Percentiles rank a stretch among this genome's conserved stretches.
Conservation (phyloP, 2,113 vertebrate species). For the Chloebia gouldiae region DNA sequence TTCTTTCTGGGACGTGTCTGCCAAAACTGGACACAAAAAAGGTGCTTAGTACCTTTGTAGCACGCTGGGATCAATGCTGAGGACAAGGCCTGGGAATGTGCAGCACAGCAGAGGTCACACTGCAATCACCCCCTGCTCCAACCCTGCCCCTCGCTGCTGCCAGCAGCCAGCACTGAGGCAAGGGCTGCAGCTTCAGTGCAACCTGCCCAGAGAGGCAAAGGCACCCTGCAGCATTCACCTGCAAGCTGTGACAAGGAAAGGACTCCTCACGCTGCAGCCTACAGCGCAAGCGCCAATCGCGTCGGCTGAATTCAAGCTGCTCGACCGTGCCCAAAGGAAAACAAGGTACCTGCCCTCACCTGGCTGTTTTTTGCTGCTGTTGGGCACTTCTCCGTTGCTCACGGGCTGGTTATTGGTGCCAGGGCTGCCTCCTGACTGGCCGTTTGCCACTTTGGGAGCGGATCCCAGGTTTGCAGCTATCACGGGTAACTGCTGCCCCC, state of each 20-base stretch:
- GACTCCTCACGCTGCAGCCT: background rate
- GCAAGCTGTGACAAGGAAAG: background rate
- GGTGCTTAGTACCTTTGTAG: background rate
- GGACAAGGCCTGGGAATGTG: background rate
- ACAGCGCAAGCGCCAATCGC: background rate
- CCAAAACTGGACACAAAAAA: background rate
- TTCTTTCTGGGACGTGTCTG: background rate
- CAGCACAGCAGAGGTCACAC: background rate
- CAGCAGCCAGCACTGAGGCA: fast-evolving
- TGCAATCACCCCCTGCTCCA: background rate
- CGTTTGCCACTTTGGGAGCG: constrained; percentile 76
- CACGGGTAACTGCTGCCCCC: constrained; percentile 79
- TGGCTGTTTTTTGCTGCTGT: constrained; percentile 78
- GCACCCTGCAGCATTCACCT: background rate
- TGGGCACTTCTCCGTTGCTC: constrained; percentile 79
- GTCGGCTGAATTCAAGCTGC: background rate
- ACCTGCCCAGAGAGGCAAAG: background rate
- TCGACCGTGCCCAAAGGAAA: background rate
- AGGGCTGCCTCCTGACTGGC: constrained; percentile 73
- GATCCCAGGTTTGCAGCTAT: constrained; percentile 87
- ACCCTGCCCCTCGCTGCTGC: background rate
- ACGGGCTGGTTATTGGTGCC: constrained; percentile 69
- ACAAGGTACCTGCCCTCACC: constrained; percentile 69
- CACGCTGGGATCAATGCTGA: background rate
- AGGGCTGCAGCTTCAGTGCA: fast-evolving